These are phyloP conservation scores for Aplysina aerophoba DNA, from an alignment of 37 sponge, comb jelly and placozoan genomes.

Conservation along the genomic window DNA sequence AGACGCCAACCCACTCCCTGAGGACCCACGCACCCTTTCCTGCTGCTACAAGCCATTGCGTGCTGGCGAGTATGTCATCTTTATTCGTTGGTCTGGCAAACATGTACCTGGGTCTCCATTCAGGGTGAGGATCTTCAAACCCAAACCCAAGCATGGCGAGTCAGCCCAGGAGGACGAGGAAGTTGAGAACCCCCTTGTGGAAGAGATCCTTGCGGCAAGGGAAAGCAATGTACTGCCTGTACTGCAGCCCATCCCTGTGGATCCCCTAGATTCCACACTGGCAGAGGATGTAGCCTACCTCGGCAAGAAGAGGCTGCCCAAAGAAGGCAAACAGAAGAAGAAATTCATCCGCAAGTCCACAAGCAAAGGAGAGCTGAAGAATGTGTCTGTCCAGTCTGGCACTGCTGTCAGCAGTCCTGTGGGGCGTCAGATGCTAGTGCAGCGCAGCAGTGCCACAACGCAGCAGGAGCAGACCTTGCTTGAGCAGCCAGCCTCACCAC, in stretches of 20 bases:
- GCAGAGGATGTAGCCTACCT: slow-evolving; percentile 28
- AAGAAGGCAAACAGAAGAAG: slow-evolving; percentile 12
- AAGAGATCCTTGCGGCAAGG: slow-evolving; percentile 8
- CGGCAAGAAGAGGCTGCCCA: slow-evolving; percentile 24
- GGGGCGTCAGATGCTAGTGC: slow-evolving; percentile 18
- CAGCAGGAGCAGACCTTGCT: background rate
- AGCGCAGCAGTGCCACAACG: background rate
- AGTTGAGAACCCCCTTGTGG: background rate
- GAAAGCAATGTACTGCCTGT: slow-evolving; percentile 27
- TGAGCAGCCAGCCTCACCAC: background rate
- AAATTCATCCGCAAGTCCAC: slow-evolving; percentile 18
- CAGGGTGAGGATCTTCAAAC: slow-evolving; percentile 32
- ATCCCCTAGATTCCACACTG: slow-evolving; percentile 3
- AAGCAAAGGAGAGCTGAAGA: slow-evolving; percentile 35
- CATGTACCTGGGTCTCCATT: slow-evolving; percentile 35
- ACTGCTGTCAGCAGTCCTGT: background rate
- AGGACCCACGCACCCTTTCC: slow-evolving; percentile 31
- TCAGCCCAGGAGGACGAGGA: slow-evolving; percentile 11
- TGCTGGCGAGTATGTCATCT: slow-evolving; percentile 43
- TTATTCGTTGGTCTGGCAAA: slow-evolving; percentile 38
- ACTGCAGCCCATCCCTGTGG: background rate
- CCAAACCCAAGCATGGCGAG: slow-evolving; percentile 13
- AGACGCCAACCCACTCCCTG: slow-evolving; percentile 58
- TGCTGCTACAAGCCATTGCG: slow-evolving; percentile 24
- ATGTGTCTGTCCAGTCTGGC: slow-evolving; percentile 12